A percentile compares a stretch with the other conserved stretches of the same genome.
Evolutionary conservation across 2,797 vertebrate species (phyloP).

Genomic region (Phylloscopus collybita): DNA sequence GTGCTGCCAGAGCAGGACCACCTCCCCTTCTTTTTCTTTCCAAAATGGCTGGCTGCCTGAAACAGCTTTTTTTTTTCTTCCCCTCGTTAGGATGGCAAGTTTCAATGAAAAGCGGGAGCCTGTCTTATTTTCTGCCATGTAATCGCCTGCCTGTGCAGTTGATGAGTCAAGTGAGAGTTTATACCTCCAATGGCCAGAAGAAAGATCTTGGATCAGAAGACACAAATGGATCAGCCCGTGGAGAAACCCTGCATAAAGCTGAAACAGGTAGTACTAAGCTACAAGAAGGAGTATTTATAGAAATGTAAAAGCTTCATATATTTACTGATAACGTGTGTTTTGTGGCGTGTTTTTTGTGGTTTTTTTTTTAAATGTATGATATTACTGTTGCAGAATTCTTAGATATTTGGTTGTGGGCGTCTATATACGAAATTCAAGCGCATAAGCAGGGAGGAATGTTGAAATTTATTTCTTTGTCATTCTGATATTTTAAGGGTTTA

Average conservation of each 20-base stretch:
- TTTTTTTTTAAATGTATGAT: neutral
- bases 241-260: slow-evolving; percentile 16
- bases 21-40: neutral
- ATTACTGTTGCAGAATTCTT: neutral
- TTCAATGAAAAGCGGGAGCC: slow-evolving; percentile 73
- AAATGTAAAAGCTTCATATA: neutral
- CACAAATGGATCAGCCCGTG: slow-evolving; percentile 14
- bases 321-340: neutral
- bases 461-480: neutral
- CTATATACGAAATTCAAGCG: neutral
- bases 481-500: neutral
- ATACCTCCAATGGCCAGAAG: slow-evolving; percentile 84
- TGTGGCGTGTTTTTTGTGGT: neutral
- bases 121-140: slow-evolving; percentile 78
- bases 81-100: slow-evolving; percentile 83
- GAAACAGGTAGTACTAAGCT: slow-evolving; percentile 62
- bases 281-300: neutral
- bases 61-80: neutral
- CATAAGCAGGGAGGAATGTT: neutral
- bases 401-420: neutral
- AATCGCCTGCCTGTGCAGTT: slow-evolving; percentile 75
- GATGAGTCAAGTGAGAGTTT: slow-evolving; percentile 84
- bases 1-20: rapidly evolving
- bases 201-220: slow-evolving; percentile 72
- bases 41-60: neutral